phyloP scores from a whole-genome alignment of 92 coral and sea anemone genomes.

The Palythoa caribaeorum region DNA sequence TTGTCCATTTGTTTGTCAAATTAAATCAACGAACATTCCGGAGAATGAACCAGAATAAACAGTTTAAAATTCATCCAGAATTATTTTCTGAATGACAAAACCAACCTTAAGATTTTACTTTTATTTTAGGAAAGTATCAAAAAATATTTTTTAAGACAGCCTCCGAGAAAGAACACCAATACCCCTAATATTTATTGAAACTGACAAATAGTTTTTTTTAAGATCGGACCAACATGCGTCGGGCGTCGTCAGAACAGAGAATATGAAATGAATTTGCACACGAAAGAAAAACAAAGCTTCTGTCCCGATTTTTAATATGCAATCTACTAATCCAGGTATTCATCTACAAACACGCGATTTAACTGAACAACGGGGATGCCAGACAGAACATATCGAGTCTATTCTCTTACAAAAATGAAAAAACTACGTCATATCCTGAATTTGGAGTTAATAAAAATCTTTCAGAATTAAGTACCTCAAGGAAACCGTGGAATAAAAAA shows the following conservation, averaged over 20 bases:
- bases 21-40: not conserved
- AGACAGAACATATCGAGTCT: not conserved
- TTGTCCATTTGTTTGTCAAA: not conserved
- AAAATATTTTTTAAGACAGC: not conserved
- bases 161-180: not conserved
- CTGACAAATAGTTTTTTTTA: not conserved
- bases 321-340: not conserved
- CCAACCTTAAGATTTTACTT: not conserved
- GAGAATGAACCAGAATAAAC: not conserved
- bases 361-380: not conserved
- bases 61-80: not conserved
- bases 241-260: slow-evolving; percentile 23
- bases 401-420: not conserved
- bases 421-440: slow-evolving; percentile 43
- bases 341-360: slow-evolving; percentile 3
- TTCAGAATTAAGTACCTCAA: not conserved
- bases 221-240: not conserved
- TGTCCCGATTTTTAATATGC: not conserved
- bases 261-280: not conserved
- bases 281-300: not conserved
- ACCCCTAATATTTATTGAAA: not conserved
- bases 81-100: not conserved
- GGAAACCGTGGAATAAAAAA: not conserved
- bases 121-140: not conserved
- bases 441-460: not conserved